phyloP scores from a whole-genome alignment of 2,113 vertebrate genomes.

The Suncus etruscus region DNA sequence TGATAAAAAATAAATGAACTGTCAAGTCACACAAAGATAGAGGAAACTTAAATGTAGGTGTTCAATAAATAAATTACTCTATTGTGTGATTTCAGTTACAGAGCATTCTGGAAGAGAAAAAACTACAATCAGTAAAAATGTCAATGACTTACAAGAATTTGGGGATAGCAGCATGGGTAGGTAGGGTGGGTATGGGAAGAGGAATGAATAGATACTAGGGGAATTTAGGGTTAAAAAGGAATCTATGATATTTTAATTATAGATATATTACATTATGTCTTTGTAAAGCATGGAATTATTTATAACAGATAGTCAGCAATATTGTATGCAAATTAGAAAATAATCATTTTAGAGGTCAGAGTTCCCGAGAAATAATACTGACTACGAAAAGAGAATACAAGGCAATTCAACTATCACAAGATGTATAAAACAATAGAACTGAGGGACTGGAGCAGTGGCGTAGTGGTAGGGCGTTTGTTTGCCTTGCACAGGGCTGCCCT shows the following conservation, averaged over 20 bases:
- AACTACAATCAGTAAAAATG: not conserved
- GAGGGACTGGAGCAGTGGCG: not conserved
- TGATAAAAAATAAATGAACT: not conserved
- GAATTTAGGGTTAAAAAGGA: not conserved
- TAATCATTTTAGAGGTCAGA: not conserved
- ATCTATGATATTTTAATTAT: not conserved
- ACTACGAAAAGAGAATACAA: not conserved
- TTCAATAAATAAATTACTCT: not conserved
- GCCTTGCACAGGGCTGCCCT: too few relatives aligned
- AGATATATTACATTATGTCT: not conserved
- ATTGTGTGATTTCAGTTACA: not conserved
- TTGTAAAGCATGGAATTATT: not conserved
- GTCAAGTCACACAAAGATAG: not conserved
- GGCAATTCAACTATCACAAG: not conserved
- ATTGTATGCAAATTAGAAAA: not conserved
- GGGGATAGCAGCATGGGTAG: not conserved
- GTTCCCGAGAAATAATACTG: not conserved
- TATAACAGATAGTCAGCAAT: not conserved
- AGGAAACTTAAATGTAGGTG: not conserved
- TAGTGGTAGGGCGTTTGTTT: too few relatives aligned
- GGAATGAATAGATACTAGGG: too few relatives aligned
- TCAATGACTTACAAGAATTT: not conserved
- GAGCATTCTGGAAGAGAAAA: not conserved
- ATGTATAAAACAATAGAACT: not conserved
- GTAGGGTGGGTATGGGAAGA: not conserved